Percentiles rank a stretch among this genome's conserved stretches.
phyloP scores from a whole-genome alignment of 2,888 invertebrate genomes.

The Eilema sororculum region DNA sequence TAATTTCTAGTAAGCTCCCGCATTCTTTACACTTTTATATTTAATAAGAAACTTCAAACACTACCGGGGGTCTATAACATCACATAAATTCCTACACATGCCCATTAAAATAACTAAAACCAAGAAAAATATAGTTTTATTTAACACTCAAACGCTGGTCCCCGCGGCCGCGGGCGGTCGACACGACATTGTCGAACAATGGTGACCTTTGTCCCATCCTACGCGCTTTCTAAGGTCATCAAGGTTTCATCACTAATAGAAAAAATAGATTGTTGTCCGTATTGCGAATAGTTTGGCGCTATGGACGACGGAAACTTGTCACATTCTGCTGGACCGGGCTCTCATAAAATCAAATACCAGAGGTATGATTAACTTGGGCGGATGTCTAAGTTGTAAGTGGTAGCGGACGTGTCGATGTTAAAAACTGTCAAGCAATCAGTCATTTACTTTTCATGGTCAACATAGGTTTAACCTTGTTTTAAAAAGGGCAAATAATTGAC shows the following conservation, averaged over 20 bases:
- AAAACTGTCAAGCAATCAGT: not conserved
- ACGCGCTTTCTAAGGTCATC: constrained; percentile 14
- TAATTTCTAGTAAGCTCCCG: constrained; percentile 20
- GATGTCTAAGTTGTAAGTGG: constrained; percentile 40
- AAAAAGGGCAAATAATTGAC: too few species aligned
- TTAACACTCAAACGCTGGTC: constrained; percentile 38
- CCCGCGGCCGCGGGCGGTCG: constrained; percentile 31
- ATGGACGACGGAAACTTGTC: constrained; percentile 46
- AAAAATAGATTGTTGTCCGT: constrained; percentile 11
- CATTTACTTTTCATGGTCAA: not conserved
- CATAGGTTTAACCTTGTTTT: too few species aligned
- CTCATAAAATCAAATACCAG: constrained; percentile 73
- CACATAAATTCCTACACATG: constrained; percentile 41
- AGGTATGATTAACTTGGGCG: constrained; percentile 63
- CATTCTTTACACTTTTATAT: constrained; percentile 18
- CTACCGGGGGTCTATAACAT: constrained; percentile 47
- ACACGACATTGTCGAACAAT: constrained; percentile 8
- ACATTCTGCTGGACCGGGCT: constrained; percentile 58
- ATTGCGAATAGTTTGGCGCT: constrained; percentile 16
- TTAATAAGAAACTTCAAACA: constrained; percentile 14
- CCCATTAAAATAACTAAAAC: constrained; percentile 36
- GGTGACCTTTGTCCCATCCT: constrained; percentile 17
- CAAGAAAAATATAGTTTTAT: constrained; percentile 31
- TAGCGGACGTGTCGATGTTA: constrained; percentile 23
- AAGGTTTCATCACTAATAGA: constrained; percentile 12